Evolutionary conservation across 2,113 vertebrate genomes (phyloP).

Genomic region (Tupaia tana): DNA sequence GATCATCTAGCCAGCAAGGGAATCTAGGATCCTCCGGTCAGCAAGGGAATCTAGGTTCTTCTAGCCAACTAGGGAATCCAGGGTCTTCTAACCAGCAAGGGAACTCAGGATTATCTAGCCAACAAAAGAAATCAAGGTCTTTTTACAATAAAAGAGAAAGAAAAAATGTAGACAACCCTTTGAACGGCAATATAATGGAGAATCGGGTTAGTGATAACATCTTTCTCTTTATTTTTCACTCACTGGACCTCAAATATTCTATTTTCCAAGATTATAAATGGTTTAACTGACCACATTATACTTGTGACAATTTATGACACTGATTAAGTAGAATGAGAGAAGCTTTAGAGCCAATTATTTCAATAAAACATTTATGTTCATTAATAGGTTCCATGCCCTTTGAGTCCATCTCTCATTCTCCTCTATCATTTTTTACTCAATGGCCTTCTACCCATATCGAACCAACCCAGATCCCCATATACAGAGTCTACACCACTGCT

Average conservation of each 20-base stretch:
- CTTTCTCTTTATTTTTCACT: neutral
- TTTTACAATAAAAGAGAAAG: neutral
- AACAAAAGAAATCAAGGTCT: conserved; percentile 29
- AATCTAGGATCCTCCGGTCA: neutral
- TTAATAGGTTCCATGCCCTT: neutral
- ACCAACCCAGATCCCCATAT: neutral
- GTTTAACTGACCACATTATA: neutral
- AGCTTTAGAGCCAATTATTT: neutral
- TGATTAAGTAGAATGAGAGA: neutral
- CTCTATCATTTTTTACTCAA: neutral
- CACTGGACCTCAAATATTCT: neutral
- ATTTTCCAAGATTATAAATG: neutral
- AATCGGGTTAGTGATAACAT: conserved; percentile 62
- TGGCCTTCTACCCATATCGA: neutral
- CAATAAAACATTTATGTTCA: neutral
- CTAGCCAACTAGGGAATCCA: neutral
- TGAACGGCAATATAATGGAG: neutral
- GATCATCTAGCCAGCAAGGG: neutral
- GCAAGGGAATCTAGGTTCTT: neutral
- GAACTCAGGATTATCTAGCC: neutral
- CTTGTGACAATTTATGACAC: neutral
- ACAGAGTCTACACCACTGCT: neutral
- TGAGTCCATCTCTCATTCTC: neutral
- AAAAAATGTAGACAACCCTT: neutral
- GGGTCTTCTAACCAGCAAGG: neutral